Conservation (phyloP, 1,140 invertebrate species). For the Phthorimaea operculella region DNA sequence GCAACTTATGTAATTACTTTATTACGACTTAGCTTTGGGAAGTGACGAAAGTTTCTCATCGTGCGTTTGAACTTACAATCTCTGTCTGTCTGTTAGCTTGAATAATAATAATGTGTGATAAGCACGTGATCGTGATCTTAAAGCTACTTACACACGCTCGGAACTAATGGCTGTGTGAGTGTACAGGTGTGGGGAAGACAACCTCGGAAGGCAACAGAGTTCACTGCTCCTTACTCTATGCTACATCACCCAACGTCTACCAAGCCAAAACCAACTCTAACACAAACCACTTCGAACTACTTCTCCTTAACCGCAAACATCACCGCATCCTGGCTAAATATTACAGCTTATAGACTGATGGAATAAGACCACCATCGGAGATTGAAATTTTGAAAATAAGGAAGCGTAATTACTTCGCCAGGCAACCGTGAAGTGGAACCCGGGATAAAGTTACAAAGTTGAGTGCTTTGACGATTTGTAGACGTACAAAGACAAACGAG, state of each 20-base stretch:
- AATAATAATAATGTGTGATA: constrained; percentile 26
- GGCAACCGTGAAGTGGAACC: neutral
- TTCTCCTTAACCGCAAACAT: constrained; percentile 10
- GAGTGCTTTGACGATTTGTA: neutral
- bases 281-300: constrained; percentile 15
- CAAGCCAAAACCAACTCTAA: constrained; percentile 36
- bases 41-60: neutral
- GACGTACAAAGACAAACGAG: constrained; percentile 11
- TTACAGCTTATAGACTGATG: constrained; percentile 23
- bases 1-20: too few species aligned
- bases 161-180: constrained; percentile 53
- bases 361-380: constrained; percentile 13
- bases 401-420: constrained; percentile 2
- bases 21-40: neutral
- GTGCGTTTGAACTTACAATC: neutral
- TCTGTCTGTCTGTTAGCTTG: neutral
- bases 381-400: neutral
- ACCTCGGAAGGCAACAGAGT: constrained; percentile 48
- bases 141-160: constrained; percentile 38
- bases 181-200: constrained; percentile 55
- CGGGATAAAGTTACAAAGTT: neutral
- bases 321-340: constrained; percentile 25
- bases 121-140: constrained; percentile 43
- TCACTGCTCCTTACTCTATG: constrained; percentile 52
- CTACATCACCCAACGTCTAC: constrained; percentile 16